Evolutionary conservation across 2,113 vertebrate genomes (phyloP).

Genomic region (Nasalis larvatus): DNA sequence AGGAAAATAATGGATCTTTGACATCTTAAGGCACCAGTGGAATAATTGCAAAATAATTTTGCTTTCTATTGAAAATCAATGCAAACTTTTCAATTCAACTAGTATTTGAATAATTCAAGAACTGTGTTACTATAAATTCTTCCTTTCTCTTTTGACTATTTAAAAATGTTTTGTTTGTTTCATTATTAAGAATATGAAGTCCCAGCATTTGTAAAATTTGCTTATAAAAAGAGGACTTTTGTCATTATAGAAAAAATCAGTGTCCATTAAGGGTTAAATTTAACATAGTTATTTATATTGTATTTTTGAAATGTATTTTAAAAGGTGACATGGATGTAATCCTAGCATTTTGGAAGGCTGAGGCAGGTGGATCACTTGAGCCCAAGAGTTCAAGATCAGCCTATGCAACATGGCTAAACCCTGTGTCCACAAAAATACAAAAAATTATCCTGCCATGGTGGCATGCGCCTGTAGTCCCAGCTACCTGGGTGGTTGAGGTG

Average conservation of each 20-base stretch:
- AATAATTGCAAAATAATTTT: slow-evolving; percentile 9
- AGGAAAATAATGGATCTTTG: neutral
- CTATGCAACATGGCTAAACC: no score
- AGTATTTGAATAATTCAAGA: neutral
- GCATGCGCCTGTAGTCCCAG: no score
- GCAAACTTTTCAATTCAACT: neutral
- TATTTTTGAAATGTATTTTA: neutral
- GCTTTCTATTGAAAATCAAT: neutral
- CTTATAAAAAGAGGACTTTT: neutral
- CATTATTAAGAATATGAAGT: neutral
- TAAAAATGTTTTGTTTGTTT: neutral
- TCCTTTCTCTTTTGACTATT: neutral
- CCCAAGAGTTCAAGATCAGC: no score
- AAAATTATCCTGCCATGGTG: no score
- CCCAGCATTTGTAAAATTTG: neutral
- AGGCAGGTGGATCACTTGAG: no score
- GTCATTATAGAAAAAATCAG: neutral
- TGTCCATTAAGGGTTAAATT: neutral
- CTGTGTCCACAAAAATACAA: no score
- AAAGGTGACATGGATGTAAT: neutral
- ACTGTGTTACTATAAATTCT: neutral
- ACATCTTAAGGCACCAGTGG: neutral
- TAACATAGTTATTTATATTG: neutral
- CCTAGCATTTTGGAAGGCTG: no score
- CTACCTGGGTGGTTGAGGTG: no score